A percentile compares a stretch with the other conserved stretches of the same genome.
phyloP scores from a whole-genome alignment of 2,797 vertebrate species.

The Cryptoprocta ferox region DNA sequence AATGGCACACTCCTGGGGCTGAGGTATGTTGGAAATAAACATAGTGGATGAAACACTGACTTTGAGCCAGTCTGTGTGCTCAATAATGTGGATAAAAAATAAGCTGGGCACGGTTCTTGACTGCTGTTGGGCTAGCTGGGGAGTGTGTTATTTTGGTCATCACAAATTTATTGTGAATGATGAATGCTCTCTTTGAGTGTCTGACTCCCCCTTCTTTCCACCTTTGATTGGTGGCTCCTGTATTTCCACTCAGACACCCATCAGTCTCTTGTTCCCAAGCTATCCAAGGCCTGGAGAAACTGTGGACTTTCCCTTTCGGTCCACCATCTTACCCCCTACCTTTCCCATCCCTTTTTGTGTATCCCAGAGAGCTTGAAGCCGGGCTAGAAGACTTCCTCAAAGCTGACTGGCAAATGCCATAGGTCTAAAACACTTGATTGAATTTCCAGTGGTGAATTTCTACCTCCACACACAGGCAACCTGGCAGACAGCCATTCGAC shows the following conservation, averaged over 20 bases:
- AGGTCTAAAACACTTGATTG: neutral
- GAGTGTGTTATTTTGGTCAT: neutral
- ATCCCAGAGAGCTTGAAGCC: neutral
- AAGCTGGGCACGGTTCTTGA: neutral
- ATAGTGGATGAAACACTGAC: neutral
- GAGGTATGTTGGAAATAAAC: neutral
- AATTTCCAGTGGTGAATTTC: neutral
- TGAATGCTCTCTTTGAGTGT: neutral
- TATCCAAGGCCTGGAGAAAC: neutral
- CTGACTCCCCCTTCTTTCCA: neutral
- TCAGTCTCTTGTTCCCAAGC: neutral
- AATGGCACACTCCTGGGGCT: fast-evolving
- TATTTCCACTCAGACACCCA: neutral
- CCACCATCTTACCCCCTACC: fast-evolving
- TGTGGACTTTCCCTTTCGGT: neutral
- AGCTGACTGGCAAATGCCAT: neutral
- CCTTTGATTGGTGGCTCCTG: neutral
- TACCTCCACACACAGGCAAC: neutral
- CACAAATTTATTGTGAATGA: neutral
- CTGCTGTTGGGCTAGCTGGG: neutral
- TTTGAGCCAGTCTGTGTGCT: neutral
- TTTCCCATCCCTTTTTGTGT: neutral
- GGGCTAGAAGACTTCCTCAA: neutral
- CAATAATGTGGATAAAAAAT: neutral
- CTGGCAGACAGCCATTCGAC: neutral